Evolutionary conservation across 2,888 invertebrate genomes (phyloP).

Genomic region (Craniophora ligustri): DNA sequence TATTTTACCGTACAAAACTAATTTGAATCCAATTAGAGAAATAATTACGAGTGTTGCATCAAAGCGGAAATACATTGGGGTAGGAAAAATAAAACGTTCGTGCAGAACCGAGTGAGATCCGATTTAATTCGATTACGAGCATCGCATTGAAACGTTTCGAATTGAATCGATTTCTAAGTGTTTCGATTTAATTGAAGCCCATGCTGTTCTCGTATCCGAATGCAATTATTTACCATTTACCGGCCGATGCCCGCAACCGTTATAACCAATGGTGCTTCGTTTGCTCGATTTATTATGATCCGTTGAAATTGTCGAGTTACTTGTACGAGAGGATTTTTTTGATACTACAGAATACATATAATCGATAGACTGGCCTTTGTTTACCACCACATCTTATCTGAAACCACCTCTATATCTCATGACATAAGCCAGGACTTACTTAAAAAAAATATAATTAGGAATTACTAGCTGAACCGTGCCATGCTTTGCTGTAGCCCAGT

Average conservation of each 20-base stretch:
- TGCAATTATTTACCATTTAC: constrained; percentile 71
- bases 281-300: constrained; percentile 24
- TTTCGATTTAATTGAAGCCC: constrained; percentile 69
- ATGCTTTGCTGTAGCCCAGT: too few species aligned
- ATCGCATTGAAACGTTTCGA: constrained; percentile 61
- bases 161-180: constrained; percentile 70
- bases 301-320: constrained; percentile 29
- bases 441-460: too few species aligned
- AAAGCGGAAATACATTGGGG: constrained; percentile 33
- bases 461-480: too few species aligned
- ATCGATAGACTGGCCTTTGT: too few species aligned
- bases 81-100: constrained; percentile 53
- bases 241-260: constrained; percentile 57
- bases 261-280: constrained; percentile 52
- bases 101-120: constrained; percentile 50
- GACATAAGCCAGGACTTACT: too few species aligned
- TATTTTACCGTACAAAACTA: constrained; percentile 37
- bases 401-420: too few species aligned
- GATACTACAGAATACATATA: too few species aligned
- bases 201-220: constrained; percentile 57
- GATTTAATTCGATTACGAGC: constrained; percentile 70
- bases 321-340: constrained; percentile 2
- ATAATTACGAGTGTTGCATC: constrained; percentile 42
- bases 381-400: too few species aligned
- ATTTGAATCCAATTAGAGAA: constrained; percentile 56